phyloP scores from a whole-genome alignment of 2,113 vertebrate species.

The Spea bombifrons region DNA sequence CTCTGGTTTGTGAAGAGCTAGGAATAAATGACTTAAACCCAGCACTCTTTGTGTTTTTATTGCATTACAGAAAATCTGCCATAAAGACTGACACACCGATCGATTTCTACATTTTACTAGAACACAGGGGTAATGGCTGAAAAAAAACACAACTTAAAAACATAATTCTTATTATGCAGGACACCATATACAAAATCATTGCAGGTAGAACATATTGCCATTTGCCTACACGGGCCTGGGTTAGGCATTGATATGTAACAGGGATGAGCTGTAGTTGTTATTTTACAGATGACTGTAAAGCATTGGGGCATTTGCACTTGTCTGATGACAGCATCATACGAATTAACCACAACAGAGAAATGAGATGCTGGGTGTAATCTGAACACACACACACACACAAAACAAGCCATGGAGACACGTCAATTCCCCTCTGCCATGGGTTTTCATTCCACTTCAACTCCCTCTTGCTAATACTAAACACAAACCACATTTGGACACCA shows the following conservation, averaged over 20 bases:
- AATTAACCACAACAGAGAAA: slow-evolving; percentile 28
- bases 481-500: not conserved
- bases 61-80: no score
- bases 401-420: not conserved
- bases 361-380: not conserved
- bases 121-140: no score
- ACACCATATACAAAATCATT: no score
- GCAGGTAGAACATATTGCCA: no score
- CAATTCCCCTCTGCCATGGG: not conserved
- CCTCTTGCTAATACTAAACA: not conserved
- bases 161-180: no score
- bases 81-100: no score
- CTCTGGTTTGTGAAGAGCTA: no score
- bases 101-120: no score
- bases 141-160: no score
- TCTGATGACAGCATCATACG: slow-evolving; percentile 24
- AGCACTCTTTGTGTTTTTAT: no score
- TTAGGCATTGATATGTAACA: not conserved
- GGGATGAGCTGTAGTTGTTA: not conserved
- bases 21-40: no score
- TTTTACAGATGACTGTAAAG: not conserved
- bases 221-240: no score
- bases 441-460: slow-evolving; percentile 17
- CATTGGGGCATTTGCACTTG: not conserved
- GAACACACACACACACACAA: not conserved